phyloP scores from a whole-genome alignment of 2,888 invertebrate genomes.

The Troides oblongomaculatus region DNA sequence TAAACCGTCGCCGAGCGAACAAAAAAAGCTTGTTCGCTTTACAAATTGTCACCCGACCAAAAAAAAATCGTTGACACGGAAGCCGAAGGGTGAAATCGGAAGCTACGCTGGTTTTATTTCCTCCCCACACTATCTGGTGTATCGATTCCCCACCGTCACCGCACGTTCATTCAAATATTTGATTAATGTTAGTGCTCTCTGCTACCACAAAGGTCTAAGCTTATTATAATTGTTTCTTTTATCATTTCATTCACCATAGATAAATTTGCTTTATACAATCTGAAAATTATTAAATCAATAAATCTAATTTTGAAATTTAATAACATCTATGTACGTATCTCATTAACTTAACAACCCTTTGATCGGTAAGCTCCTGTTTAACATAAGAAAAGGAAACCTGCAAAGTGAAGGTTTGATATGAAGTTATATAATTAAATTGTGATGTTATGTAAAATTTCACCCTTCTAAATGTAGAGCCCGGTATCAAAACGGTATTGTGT shows the following conservation, averaged over 20 bases:
- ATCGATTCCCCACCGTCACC: conserved; percentile 67
- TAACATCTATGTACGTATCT: background rate
- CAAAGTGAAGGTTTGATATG: conserved; percentile 6
- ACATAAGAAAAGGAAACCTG: background rate
- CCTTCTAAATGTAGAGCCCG: conserved; percentile 8
- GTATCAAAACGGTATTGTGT: conserved; percentile 31
- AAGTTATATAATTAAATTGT: conserved; percentile 17
- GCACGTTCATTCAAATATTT: conserved; percentile 60
- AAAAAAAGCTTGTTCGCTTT: conserved; percentile 13
- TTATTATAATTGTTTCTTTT: conserved; percentile 12
- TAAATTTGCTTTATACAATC: background rate
- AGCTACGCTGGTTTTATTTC: conserved; percentile 71
- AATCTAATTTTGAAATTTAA: no score
- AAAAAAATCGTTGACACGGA: conserved; percentile 40
- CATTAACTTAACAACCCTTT: background rate
- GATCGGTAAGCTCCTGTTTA: background rate
- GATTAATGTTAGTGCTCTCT: conserved; percentile 63
- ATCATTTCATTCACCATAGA: background rate
- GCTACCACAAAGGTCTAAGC: conserved; percentile 29
- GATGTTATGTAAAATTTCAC: conserved; percentile 6
- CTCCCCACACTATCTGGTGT: conserved; percentile 53
- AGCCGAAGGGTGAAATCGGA: conserved; percentile 64
- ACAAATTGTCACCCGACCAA: conserved; percentile 18
- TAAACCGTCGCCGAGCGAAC: conserved; percentile 6
- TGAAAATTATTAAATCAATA: background rate